These are phyloP conservation scores for Grapholita molesta DNA, from an alignment of 1,140 invertebrate genomes.

Conservation along the genomic window DNA sequence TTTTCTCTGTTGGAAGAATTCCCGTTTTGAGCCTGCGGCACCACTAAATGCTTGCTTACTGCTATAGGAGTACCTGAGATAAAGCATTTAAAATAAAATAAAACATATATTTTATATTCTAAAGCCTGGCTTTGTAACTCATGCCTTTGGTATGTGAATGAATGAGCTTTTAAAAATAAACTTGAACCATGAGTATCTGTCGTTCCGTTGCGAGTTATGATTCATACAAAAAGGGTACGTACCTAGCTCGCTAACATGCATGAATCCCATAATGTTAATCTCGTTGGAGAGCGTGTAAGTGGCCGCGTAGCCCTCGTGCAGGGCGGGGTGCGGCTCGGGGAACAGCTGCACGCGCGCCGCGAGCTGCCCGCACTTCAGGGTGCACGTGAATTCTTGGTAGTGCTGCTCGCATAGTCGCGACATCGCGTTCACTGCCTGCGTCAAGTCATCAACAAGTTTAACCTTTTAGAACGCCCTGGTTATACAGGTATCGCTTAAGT, in stretches of 20 bases:
- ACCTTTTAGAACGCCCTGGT: no score
- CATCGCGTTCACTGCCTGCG: conserved; percentile 56
- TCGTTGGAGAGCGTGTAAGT: conserved; percentile 58
- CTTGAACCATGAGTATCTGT: no score
- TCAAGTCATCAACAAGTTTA: background rate
- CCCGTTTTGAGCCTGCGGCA: conserved; percentile 81
- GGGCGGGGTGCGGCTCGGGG: conserved; percentile 35
- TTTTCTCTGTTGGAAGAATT: conserved; percentile 76
- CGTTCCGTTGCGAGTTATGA: background rate
- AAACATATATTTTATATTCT: no score
- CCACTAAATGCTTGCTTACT: conserved; percentile 92
- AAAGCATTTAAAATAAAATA: conserved; percentile 3
- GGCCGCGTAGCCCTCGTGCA: conserved; percentile 45
- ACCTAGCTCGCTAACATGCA: conserved; percentile 70
- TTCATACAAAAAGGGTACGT: conserved; percentile 18
- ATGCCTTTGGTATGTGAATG: no score
- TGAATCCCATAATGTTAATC: conserved; percentile 67
- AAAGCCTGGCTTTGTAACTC: no score
- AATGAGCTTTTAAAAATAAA: no score
- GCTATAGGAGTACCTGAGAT: conserved; percentile 92
- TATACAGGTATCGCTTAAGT: no score
- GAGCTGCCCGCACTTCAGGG: conserved; percentile 68
- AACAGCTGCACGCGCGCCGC: conserved; percentile 66
- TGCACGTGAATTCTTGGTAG: conserved; percentile 67
- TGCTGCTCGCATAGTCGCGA: conserved; percentile 69